Evolutionary conservation across 2,888 invertebrate species (phyloP).

Genomic region (Achlya flavicornis): DNA sequence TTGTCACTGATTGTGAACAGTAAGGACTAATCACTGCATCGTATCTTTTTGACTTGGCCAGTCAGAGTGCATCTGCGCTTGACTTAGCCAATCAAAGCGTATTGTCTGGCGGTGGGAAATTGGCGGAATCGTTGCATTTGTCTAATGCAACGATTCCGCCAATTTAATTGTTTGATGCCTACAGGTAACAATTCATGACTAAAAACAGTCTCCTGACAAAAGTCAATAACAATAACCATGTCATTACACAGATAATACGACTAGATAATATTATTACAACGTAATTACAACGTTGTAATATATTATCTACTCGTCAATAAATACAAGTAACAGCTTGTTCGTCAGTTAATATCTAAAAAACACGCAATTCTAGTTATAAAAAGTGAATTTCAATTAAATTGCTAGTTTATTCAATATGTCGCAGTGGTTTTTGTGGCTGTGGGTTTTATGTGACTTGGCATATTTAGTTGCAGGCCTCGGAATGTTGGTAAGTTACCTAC

Average conservation of each 20-base stretch:
- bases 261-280: neutral
- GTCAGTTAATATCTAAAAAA: neutral
- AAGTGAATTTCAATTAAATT: neutral
- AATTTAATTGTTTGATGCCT: no score
- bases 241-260: neutral
- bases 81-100: no score
- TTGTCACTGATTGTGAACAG: no score
- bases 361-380: conserved; percentile 1
- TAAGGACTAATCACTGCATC: no score
- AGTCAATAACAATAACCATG: neutral
- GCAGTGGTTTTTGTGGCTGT: neutral
- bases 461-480: neutral
- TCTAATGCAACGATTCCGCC: no score
- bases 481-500: neutral
- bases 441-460: neutral
- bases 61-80: no score
- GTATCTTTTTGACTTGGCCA: no score
- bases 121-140: no score
- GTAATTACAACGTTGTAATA: neutral
- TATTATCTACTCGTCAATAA: conserved; percentile 1
- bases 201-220: neutral
- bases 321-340: neutral
- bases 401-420: neutral
- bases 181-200: neutral
- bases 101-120: no score